Conservation (phyloP, 1,140 invertebrate genomes). For the Sitophilus oryzae region DNA sequence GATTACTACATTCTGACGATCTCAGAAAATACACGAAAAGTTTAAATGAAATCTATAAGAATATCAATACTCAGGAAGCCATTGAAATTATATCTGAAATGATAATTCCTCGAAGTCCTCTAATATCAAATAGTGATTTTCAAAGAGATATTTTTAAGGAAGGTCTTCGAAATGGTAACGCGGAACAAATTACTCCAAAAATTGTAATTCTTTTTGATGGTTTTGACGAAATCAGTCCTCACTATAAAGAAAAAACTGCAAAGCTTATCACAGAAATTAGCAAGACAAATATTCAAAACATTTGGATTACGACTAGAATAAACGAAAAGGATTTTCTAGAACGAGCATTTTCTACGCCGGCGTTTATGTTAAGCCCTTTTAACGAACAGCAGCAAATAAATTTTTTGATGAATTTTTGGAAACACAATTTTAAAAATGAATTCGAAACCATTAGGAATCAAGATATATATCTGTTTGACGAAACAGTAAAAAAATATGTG, state of each 20-base stretch:
- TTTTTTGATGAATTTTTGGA: constrained; percentile 6
- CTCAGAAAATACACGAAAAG: background rate
- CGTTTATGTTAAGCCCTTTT: background rate
- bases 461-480: background rate
- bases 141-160: background rate
- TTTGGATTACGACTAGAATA: background rate
- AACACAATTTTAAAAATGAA: background rate
- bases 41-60: background rate
- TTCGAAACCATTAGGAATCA: background rate
- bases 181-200: background rate
- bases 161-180: background rate
- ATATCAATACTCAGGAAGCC: background rate
- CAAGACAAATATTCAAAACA: background rate
- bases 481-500: background rate
- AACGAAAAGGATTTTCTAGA: constrained; percentile 1
- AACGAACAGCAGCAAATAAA: background rate
- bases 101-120: background rate
- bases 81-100: background rate
- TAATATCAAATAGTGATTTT: background rate
- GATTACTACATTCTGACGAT: background rate
- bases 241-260: background rate
- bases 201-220: constrained; percentile 1
- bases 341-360: background rate
- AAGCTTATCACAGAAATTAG: background rate
- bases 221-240: constrained; percentile 4